These are phyloP conservation scores for Pterocles orientalis DNA, from an alignment of 2,113 vertebrate species.

Conservation along the genomic window DNA sequence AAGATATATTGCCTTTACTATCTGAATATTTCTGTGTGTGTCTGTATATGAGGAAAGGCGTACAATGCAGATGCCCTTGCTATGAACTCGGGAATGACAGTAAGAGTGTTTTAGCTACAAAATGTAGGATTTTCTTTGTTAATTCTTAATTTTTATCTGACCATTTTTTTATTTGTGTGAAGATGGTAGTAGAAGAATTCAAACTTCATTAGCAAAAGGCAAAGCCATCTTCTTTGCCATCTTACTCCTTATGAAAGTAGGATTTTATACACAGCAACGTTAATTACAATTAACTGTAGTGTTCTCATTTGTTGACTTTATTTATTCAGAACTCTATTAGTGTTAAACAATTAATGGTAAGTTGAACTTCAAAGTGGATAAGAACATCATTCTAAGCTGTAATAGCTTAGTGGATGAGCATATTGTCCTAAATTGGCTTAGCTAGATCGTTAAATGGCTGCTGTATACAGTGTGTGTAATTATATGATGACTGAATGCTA, in stretches of 20 bases:
- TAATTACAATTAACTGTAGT: slow-evolving; percentile 49
- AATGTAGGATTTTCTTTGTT: neutral
- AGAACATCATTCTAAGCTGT: slow-evolving; percentile 40
- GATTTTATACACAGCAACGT: slow-evolving; percentile 20
- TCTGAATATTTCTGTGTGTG: neutral
- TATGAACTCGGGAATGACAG: neutral
- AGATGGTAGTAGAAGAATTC: neutral
- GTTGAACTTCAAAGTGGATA: slow-evolving; percentile 55
- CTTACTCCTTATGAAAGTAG: slow-evolving; percentile 7
- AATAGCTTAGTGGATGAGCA: slow-evolving; percentile 43
- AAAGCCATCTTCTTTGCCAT: slow-evolving; percentile 29
- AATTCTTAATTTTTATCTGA: neutral
- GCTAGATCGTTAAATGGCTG: slow-evolving; percentile 6
- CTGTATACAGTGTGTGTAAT: neutral
- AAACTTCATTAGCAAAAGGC: slow-evolving; percentile 22
- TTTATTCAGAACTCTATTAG: slow-evolving; percentile 49
- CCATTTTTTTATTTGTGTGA: neutral
- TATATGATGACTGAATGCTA: slow-evolving; percentile 5
- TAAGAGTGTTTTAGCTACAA: neutral
- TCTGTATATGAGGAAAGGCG: neutral
- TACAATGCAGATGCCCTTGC: neutral
- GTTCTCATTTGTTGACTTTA: slow-evolving; percentile 52
- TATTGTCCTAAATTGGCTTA: slow-evolving; percentile 65
- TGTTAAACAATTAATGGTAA: slow-evolving; percentile 53
- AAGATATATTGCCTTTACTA: neutral